These are phyloP conservation scores for Papilio polytes DNA, from an alignment of 1,140 invertebrate species.

Conservation along the genomic window DNA sequence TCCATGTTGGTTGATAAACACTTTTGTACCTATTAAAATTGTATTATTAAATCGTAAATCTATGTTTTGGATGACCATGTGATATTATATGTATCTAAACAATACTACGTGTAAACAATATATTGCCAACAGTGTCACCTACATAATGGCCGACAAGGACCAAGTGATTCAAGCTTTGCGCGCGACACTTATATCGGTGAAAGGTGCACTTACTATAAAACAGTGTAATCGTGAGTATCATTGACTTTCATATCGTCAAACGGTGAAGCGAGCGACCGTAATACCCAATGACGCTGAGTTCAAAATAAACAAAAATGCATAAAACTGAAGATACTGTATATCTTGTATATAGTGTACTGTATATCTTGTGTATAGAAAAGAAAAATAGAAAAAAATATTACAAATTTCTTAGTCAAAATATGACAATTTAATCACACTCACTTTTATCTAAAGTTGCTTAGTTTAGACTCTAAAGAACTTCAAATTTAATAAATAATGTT, in stretches of 20 bases:
- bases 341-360: too few species aligned
- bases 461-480: background rate
- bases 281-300: background rate
- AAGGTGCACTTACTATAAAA: conserved; percentile 78
- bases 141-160: conserved; percentile 75
- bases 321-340: too few species aligned
- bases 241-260: background rate
- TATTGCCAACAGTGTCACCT: conserved; percentile 22
- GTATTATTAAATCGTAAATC: background rate
- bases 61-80: background rate
- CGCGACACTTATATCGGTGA: conserved; percentile 79
- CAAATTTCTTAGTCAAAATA: too few species aligned
- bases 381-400: too few species aligned
- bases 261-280: background rate
- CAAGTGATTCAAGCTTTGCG: conserved; percentile 78
- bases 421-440: too few species aligned
- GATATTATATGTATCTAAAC: background rate
- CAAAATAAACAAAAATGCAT: too few species aligned
- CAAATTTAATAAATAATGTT: background rate
- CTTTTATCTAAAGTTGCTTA: too few species aligned
- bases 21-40: too few species aligned
- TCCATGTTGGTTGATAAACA: too few species aligned
- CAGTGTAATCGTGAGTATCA: conserved; percentile 80
- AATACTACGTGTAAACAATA: background rate
- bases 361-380: too few species aligned